Evolutionary conservation across 2,888 invertebrate genomes (phyloP), one percentile per base, ranked within the genome.

Genomic region (Iselma pallidipennis): DNA sequence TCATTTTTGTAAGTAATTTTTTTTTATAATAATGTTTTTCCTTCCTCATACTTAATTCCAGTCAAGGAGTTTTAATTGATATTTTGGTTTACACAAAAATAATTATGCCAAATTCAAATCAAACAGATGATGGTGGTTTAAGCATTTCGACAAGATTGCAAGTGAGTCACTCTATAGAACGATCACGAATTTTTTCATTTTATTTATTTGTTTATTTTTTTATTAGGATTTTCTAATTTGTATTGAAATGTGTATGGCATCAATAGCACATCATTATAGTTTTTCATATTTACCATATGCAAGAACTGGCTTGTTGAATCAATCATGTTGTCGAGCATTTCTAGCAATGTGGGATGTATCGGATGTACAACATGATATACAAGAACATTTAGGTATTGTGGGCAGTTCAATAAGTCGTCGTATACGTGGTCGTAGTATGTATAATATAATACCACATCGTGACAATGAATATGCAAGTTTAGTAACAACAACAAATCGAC

Each of bases 231-330:
- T 98, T 82, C 83, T 95, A 58, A 96, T 98, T 71, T 98, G 98
- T 80, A 94, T 98, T 76, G 98, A 98, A 85, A 98, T 98, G 98
- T 96, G 97, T 79, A 80, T 97, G 73, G 97, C 97, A 23, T 95
- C 97, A 1, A 88, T 97, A 23, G 97, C 96, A 0, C 97, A 98
- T 81, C 95, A 95, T 80, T 97, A 93, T 82, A 94, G 95, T 75
- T 98, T 98, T 81, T 94, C 96, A n/a, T 94, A 96, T 81, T 89
- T 91, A 78, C 94, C 94, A 42, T 98, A 89, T 78, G 86, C 91
- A 73, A 89, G 72, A 48, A 68, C 76, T 4, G 80, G 75, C 2
- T 71, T n/a, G n/a, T n/a, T 74, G 26, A 72, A 73, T 26, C 79
- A 79, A 52, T 76, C 77, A 1, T 92, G 92, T 80, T 91, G 92